phyloP scores from a whole-genome alignment of 2,888 invertebrate species.

The Proisotoma minuta region DNA sequence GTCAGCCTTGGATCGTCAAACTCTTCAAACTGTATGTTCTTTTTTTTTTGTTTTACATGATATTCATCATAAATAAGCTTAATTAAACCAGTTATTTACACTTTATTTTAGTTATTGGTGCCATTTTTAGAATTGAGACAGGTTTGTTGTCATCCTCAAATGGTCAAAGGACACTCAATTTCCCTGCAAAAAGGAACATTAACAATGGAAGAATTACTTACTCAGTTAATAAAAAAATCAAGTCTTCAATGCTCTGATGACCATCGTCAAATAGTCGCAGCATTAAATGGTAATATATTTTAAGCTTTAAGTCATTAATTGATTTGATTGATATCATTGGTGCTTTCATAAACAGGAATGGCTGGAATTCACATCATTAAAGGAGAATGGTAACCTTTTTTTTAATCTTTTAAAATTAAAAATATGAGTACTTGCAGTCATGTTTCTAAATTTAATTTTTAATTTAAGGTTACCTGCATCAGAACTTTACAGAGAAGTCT shows the following conservation, averaged over 20 bases:
- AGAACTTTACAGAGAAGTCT: constrained; percentile 59
- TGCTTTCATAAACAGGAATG: constrained; percentile 53
- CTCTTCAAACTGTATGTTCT: constrained; percentile 51
- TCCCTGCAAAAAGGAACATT: constrained; percentile 54
- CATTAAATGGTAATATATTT: constrained; percentile 58
- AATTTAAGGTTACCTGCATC: constrained; percentile 59
- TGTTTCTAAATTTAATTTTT: too few species aligned
- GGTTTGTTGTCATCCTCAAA: constrained; percentile 67
- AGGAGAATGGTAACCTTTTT: constrained; percentile 55
- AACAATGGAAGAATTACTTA: constrained; percentile 63
- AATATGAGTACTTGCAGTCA: too few species aligned
- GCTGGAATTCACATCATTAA: constrained; percentile 62
- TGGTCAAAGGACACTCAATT: constrained; percentile 57
- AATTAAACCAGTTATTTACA: constrained; percentile 39
- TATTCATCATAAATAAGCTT: neutral
- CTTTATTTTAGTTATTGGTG: constrained; percentile 55
- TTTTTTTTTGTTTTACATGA: neutral
- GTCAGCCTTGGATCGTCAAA: constrained; percentile 52
- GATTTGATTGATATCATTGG: neutral
- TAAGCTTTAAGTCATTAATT: neutral
- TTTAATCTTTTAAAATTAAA: too few species aligned
- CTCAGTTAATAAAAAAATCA: constrained; percentile 61
- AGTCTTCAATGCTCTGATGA: constrained; percentile 61
- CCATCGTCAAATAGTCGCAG: constrained; percentile 55
- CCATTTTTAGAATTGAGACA: constrained; percentile 65